Evolutionary conservation across 2,113 vertebrate species (phyloP), one percentile per base, ranked within the genome.

Genomic region (Corythaeola cristata): DNA sequence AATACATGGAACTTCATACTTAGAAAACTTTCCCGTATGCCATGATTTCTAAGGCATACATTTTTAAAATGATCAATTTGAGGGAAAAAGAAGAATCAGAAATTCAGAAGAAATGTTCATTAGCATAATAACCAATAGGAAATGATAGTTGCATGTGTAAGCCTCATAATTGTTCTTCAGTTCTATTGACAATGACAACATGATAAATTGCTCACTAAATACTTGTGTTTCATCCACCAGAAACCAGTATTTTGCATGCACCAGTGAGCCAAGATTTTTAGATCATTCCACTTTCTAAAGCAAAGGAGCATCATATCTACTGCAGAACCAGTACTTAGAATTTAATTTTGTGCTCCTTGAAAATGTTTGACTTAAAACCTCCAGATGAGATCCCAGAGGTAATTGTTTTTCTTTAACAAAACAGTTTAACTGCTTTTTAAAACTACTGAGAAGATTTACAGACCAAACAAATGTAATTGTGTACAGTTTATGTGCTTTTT

Each of bases 401-500:
- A 94, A 94, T 90, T 80, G 47, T 68, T 97, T 95, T 90, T 49
- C 74, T 79, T 87, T 87, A 94, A 88, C 90, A 81, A 84, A 97
- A 89, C 76, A 93, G 53, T 89, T 96, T 74, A 95, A 86, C 76
- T 93, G 89, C 53, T 76, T 81, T 89, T 93, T 63, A 50, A 92
- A 94, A 89, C 52, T 82, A 45, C 76, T 89, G 80, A 93, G 88
- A 47, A 92, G 92, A 93, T 93, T 91, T 89, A 69, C 60, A 96
- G 92, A 93, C 86, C 96, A 96, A 97, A 94, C 95, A 96, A 90
- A 66, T 62, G 66, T 72, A 76, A 69, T 41, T 92, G 64, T 58
- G 66, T 85, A 85, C 66, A 78, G 80, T 82, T 97, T 81, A 78
- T 87, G 63, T 62, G 66, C 33, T 90, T 80, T 96, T 95, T 95